Percentiles rank a stretch among this genome's conserved stretches.
Evolutionary conservation across 2,113 vertebrate species (phyloP).

Genomic region (Propithecus coquereli): DNA sequence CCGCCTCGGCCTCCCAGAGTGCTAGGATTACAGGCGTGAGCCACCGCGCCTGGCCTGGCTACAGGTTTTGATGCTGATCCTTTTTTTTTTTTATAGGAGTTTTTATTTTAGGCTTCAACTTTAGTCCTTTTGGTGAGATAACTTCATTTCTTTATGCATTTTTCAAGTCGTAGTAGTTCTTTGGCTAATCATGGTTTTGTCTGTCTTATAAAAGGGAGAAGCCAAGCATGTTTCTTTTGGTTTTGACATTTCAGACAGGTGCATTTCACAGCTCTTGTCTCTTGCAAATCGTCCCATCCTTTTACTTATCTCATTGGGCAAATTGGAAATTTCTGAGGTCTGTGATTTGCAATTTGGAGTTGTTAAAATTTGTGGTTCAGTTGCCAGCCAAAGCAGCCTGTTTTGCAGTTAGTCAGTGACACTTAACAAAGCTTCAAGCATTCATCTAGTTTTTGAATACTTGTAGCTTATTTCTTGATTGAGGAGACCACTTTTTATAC

Average conservation of each 20-base stretch:
- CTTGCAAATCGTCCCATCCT: not conserved
- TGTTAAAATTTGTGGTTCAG: not conserved
- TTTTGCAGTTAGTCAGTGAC: not conserved
- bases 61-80: not conserved
- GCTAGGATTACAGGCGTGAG: no score
- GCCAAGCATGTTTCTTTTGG: not conserved
- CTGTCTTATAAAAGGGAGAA: not conserved
- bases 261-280: not conserved
- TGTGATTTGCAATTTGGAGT: not conserved
- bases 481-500: not conserved
- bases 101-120: not conserved
- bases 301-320: not conserved
- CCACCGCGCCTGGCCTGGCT: no score
- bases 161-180: not conserved
- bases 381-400: not conserved
- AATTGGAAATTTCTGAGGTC: not conserved
- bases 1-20: no score
- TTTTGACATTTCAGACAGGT: not conserved
- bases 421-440: not conserved
- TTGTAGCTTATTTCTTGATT: not conserved
- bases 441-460: not conserved
- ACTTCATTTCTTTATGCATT: conserved; percentile 12
- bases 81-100: not conserved
- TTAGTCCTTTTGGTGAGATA: not conserved
- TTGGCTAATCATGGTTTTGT: not conserved